A percentile compares a stretch with the other conserved stretches of the same genome.
phyloP scores from a whole-genome alignment of 2,888 invertebrate species.

The Drosophila fungiperda region DNA sequence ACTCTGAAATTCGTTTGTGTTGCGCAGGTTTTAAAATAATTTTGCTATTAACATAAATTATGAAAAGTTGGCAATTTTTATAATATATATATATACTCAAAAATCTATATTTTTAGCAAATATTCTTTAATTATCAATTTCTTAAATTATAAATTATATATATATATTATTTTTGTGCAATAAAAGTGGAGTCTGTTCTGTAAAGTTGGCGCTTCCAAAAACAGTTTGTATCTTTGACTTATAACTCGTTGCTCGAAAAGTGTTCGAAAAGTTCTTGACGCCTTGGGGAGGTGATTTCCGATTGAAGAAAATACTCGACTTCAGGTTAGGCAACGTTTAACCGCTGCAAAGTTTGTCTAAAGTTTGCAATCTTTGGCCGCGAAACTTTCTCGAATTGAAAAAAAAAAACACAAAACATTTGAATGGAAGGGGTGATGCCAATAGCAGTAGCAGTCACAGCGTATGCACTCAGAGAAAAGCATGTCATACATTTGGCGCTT shows the following conservation, averaged over 20 bases:
- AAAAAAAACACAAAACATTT: conserved; percentile 29
- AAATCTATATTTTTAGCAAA: not conserved
- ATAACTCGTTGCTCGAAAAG: not conserved
- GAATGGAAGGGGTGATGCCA: conserved; percentile 24
- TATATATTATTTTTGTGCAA: not conserved
- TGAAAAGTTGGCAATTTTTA: not conserved
- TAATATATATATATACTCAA: not conserved
- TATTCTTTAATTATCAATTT: not conserved
- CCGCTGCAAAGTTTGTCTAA: conserved; percentile 48
- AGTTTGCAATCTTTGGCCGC: conserved; percentile 63
- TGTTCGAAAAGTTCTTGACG: conserved; percentile 41
- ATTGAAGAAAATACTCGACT: conserved; percentile 33
- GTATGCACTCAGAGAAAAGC: not conserved
- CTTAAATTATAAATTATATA: not conserved
- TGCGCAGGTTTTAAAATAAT: not conserved
- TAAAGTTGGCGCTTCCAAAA: not conserved
- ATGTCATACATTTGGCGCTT: not conserved
- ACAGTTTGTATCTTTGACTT: not conserved
- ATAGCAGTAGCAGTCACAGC: conserved; percentile 1
- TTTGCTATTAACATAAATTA: not conserved
- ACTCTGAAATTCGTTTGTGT: not conserved
- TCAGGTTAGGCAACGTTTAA: conserved; percentile 25
- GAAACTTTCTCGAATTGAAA: conserved; percentile 71
- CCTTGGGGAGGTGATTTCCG: conserved; percentile 45
- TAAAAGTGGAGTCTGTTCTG: not conserved